Percentiles rank a stretch among this genome's conserved stretches.
Evolutionary conservation across 1,140 invertebrate species (phyloP).

Genomic region (Notospermus geniculatus): DNA sequence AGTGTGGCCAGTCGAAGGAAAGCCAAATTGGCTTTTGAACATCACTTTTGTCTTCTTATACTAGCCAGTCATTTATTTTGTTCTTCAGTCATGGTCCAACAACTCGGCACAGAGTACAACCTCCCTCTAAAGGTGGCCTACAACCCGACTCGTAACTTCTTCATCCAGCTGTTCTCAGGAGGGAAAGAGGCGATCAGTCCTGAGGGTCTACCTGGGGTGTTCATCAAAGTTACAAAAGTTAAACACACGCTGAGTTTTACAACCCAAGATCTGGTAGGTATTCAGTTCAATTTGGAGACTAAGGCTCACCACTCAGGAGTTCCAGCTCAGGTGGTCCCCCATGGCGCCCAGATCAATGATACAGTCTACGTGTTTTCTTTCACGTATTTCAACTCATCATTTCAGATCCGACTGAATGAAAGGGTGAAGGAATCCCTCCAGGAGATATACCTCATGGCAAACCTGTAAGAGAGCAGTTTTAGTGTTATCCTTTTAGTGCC

Average conservation of each 20-base stretch:
- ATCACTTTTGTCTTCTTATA: no score
- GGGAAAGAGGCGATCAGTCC: constrained; percentile 30
- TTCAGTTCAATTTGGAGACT: no score
- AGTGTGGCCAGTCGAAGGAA: no score
- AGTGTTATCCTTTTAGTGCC: constrained; percentile 57
- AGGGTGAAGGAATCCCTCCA: constrained; percentile 70
- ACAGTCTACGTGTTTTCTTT: no score
- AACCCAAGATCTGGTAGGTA: constrained; percentile 69
- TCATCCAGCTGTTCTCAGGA: constrained; percentile 66
- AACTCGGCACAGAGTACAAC: constrained; percentile 65
- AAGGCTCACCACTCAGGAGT: no score
- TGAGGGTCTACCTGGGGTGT: constrained; percentile 65
- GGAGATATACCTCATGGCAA: constrained; percentile 78
- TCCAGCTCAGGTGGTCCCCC: no score
- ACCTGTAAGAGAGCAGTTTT: constrained; percentile 65
- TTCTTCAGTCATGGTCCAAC: constrained; percentile 62
- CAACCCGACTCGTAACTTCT: constrained; percentile 71
- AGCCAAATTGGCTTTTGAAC: no score
- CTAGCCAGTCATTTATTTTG: no score
- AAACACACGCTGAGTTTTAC: constrained; percentile 71
- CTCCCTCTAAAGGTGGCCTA: constrained; percentile 68
- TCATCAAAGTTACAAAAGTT: constrained; percentile 64
- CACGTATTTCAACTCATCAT: no score
- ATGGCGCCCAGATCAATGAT: no score
- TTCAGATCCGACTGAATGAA: constrained; percentile 57